A percentile compares a stretch with the other conserved stretches of the same genome.
Conservation (phyloP, 1,140 invertebrate species). For the Leguminivora glycinivorella region DNA sequence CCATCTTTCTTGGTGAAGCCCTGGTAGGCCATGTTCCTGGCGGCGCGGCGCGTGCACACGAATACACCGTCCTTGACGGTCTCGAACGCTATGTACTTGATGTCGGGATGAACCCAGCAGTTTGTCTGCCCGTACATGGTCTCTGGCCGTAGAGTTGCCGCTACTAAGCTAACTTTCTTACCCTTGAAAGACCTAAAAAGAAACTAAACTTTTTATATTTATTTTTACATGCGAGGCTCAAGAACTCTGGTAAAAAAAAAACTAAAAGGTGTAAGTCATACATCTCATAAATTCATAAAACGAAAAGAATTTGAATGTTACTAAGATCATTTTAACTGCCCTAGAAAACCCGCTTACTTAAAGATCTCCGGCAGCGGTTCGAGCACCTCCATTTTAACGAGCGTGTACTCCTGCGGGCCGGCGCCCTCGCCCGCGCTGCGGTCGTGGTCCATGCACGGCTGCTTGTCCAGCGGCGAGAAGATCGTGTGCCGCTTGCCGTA, state of each 20-base stretch:
- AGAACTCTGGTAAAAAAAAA: no score
- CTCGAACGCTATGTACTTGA: conserved; percentile 93
- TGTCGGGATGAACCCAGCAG: conserved; percentile 98
- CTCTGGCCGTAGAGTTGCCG: conserved; percentile 98
- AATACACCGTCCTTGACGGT: conserved; percentile 89
- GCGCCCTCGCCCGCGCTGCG: conserved; percentile 97
- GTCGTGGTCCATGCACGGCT: conserved; percentile 99
- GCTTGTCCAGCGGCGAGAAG: conserved; percentile 97
- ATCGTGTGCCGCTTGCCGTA: conserved; percentile 99
- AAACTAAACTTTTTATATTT: neutral
- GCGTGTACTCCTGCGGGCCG: conserved; percentile 98
- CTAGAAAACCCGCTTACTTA: conserved; percentile 71
- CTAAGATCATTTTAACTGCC: no score
- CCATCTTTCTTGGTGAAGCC: conserved; percentile 92
- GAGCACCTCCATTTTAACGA: conserved; percentile 95
- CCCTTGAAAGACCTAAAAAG: conserved; percentile 77
- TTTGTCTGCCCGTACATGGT: conserved; percentile 99
- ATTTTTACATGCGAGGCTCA: no score
- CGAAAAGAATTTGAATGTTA: no score
- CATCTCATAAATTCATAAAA: no score
- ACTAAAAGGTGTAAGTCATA: no score
- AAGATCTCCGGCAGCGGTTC: conserved; percentile 88
- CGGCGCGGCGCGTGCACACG: conserved; percentile 92
- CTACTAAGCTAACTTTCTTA: conserved; percentile 91
- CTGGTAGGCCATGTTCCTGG: conserved; percentile 98